These are phyloP conservation scores for Lasioglossum morio DNA, from an alignment of 2,888 invertebrate genomes.

Conservation along the genomic window DNA sequence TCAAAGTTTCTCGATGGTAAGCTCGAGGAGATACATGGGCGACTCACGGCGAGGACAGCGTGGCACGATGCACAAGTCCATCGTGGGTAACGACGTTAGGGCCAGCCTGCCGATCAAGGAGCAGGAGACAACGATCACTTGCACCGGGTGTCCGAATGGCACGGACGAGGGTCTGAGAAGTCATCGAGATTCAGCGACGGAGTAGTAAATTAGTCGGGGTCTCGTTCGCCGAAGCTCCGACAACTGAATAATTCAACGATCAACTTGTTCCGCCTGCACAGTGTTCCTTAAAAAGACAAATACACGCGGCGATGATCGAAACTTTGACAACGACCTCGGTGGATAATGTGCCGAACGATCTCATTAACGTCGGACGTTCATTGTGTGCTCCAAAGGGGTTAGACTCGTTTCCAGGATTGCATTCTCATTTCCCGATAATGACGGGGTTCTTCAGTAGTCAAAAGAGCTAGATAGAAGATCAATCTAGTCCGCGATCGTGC, in stretches of 20 bases:
- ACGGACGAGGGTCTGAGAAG: constrained; percentile 59
- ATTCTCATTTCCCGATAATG: too few relatives aligned
- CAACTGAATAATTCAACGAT: constrained; percentile 30
- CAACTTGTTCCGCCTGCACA: not conserved
- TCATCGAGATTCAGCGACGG: constrained; percentile 42
- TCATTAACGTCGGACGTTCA: not conserved
- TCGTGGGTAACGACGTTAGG: constrained; percentile 42
- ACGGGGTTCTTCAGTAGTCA: too few relatives aligned
- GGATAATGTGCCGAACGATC: not conserved
- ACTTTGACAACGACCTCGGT: not conserved
- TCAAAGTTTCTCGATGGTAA: constrained; percentile 78
- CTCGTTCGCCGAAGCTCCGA: constrained; percentile 24
- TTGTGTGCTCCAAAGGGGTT: not conserved
- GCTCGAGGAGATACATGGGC: constrained; percentile 72
- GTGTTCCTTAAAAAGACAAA: not conserved
- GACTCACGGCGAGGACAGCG: constrained; percentile 77
- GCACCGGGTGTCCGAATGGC: constrained; percentile 75
- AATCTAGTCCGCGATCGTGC: too few relatives aligned
- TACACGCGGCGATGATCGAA: not conserved
- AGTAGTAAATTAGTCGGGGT: constrained; percentile 33
- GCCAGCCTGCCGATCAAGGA: constrained; percentile 67
- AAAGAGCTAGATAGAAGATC: too few relatives aligned
- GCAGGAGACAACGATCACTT: constrained; percentile 78
- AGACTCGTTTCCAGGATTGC: too few relatives aligned
- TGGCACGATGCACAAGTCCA: constrained; percentile 71